Conservation (phyloP, 2,113 vertebrate genomes). For the Corythornis cristatus region DNA sequence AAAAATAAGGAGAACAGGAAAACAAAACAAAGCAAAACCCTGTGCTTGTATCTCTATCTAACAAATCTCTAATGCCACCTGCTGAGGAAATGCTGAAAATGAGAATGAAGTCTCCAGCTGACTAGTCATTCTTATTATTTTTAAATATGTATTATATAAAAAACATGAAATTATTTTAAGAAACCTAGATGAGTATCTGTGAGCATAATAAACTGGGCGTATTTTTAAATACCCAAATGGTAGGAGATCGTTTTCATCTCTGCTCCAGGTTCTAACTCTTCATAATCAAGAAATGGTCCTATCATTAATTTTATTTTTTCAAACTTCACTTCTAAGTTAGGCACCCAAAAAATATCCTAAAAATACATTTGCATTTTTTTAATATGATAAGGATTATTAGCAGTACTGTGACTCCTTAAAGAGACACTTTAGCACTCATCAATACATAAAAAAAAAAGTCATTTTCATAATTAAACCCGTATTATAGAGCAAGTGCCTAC, state of each 20-base stretch:
- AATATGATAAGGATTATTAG: not conserved
- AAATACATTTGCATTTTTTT: not conserved
- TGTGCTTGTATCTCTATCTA: not conserved
- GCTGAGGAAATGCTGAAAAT: not conserved
- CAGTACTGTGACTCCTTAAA: not conserved
- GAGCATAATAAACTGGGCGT: not conserved
- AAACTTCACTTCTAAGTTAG: not conserved
- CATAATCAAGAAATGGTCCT: not conserved
- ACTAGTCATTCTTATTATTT: not conserved
- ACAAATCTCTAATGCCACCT: constrained; percentile 17
- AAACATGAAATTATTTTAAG: not conserved
- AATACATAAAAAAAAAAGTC: not conserved
- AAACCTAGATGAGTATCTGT: not conserved
- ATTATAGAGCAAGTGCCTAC: not conserved
- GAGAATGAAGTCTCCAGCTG: not conserved
- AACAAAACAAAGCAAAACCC: not conserved
- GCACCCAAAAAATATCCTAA: not conserved
- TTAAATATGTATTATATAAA: not conserved
- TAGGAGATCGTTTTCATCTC: not conserved
- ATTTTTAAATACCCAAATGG: not conserved
- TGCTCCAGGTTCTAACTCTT: not conserved
- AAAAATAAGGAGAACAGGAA: not conserved
- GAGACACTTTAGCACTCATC: not conserved
- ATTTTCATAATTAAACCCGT: not conserved
- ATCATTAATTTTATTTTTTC: not conserved